Evolutionary conservation across 2,113 vertebrate genomes (phyloP), one percentile per base, ranked within the genome.

Genomic region (Morone saxatilis): DNA sequence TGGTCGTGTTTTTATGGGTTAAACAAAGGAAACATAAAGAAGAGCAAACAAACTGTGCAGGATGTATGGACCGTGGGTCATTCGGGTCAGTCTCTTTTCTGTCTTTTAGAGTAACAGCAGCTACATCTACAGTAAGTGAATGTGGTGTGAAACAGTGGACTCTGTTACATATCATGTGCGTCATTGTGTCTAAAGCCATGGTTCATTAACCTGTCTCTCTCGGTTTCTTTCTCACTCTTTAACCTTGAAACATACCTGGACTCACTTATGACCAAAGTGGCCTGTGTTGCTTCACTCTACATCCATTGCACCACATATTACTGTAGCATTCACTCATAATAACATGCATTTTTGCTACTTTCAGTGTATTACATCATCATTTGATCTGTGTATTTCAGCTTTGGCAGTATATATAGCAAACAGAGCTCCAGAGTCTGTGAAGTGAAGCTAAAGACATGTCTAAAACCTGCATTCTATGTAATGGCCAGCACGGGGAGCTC

Each of bases 1-100:
- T 83, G 74, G 47, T 47, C 41, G 1, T 88, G 86, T 86, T 91
- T 91, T 89, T 87, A 68, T 87, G 48, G 77, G 78, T 80, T 90
- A 72, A 89, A 85, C 77, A 89, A 91, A 91, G 57, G 13, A 31
- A 61, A 67, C 12, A 20, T 36, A 72, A 77, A 80, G 71, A 36
- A 67, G 36, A 70, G n/a, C 41, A 91, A 86, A 86, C 54, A 92
- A 17, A 31, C 31, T 31, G 25, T 6, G 31, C 31, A 25, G 53
- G 31, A 82, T 36, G 68, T 66, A 72, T 71, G 67, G 38, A 11
- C 6, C 40, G 7, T 22, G 10, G 53, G 9, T 6, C 50, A 78
- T 63, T 75, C 25, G 22, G 38, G 43, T 45, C 20, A n/a, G 6
- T 51, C 14, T 76, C 8, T 41, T 17, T 19, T 62, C 40, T 22